Conservation (phyloP, 1,140 invertebrate species). For the Ceratosolen fusciceps region DNA sequence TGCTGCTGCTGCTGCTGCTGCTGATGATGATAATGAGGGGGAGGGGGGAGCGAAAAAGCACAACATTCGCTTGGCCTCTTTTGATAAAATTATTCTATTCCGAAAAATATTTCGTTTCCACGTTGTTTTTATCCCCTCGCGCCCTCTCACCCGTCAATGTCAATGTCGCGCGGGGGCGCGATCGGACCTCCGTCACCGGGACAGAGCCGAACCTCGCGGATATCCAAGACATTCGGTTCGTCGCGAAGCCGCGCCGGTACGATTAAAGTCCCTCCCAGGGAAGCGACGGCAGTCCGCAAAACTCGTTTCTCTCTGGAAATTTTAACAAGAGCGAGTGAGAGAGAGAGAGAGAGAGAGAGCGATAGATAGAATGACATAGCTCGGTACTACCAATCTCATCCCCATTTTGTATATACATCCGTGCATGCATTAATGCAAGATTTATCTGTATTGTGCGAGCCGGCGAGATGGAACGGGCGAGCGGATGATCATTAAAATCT, state of each 20-base stretch:
- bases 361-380: not conserved
- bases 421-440: slow-evolving; percentile 46
- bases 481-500: slow-evolving; percentile 44
- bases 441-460: slow-evolving; percentile 41
- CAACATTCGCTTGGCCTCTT: slow-evolving; percentile 56
- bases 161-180: not conserved
- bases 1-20: no score
- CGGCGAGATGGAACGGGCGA: not conserved
- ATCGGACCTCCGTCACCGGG: not conserved
- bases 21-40: not conserved
- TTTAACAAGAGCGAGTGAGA: no score
- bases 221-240: slow-evolving; percentile 35
- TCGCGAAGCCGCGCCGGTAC: not conserved
- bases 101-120: slow-evolving; percentile 56
- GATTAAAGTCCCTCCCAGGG: slow-evolving; percentile 1
- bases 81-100: slow-evolving; percentile 57
- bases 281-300: slow-evolving; percentile 10
- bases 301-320: slow-evolving; percentile 30
- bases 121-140: slow-evolving; percentile 1
- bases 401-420: slow-evolving; percentile 32
- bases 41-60: not conserved
- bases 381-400: not conserved
- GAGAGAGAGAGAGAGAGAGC: no score
- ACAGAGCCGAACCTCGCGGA: not conserved
- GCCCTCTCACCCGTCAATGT: not conserved